Conservation (phyloP, 1,140 invertebrate genomes). For the Stegodyphus dumicola region DNA sequence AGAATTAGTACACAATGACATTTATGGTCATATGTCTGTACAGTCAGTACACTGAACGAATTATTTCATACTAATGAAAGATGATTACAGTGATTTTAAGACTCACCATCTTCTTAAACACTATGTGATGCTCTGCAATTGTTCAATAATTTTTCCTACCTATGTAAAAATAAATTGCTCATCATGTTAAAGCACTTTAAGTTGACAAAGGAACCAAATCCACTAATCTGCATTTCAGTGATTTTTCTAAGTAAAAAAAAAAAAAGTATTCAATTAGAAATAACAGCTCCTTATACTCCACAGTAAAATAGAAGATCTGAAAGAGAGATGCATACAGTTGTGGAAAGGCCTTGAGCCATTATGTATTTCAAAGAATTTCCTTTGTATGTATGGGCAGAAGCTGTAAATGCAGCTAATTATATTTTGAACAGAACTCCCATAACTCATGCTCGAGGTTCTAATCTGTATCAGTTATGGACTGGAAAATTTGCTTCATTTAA, state of each 20-base stretch:
- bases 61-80: slow-evolving; percentile 68
- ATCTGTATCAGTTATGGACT: neutral
- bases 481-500: neutral
- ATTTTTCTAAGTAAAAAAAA: slow-evolving; percentile 1
- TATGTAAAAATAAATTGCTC: slow-evolving; percentile 64
- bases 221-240: slow-evolving; percentile 60
- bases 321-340: slow-evolving; percentile 22
- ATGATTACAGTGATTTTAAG: slow-evolving; percentile 68
- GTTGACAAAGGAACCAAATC: slow-evolving; percentile 69
- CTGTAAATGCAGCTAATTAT: neutral
- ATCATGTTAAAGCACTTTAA: slow-evolving; percentile 65
- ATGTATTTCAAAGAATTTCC: slow-evolving; percentile 7
- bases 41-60: slow-evolving; percentile 64
- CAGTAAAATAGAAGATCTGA: slow-evolving; percentile 35
- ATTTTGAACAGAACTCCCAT: neutral
- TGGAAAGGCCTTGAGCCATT: slow-evolving; percentile 42
- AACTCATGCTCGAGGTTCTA: neutral
- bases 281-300: slow-evolving; percentile 14
- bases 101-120: slow-evolving; percentile 68
- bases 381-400: slow-evolving; percentile 33
- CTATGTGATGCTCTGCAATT: slow-evolving; percentile 66
- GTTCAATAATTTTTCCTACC: slow-evolving; percentile 33
- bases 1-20: slow-evolving; percentile 63
- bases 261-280: slow-evolving; percentile 27
- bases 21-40: slow-evolving; percentile 65